Base-by-base conservation (phyloP, 2,113 vertebrate genomes). In the Callorhinus ursinus region DNA sequence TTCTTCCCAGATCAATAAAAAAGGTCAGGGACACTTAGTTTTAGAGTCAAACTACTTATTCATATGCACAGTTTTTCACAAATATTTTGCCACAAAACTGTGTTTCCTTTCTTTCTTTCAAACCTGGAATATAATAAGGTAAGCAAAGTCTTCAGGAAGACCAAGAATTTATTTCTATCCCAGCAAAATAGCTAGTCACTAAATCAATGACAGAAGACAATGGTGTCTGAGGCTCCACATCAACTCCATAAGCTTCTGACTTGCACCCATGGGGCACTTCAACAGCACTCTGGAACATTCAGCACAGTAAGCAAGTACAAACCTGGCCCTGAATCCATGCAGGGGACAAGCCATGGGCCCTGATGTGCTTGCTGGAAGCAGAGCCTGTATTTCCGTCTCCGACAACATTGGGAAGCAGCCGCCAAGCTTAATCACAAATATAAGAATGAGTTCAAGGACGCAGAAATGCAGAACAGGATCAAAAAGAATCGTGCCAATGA, bases 361-460 rank as follows among this genome's bases (percentile, higher is more conserved):
- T 96, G 92, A 95, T 97, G 96, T 88, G 92, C 92, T 92, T 97
- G 95, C 86, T 98, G 89, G 92, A 98, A 97, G 96, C 90, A 93
- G 97, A 74, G 83, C 65, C 98, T 98, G 97, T 97, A 98, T 98
- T 98, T 98, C 97, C 98, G 82, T 90, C 96, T 98, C 98, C 98
- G 97, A 98, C 95, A 98, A 93, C 94, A 97, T 97, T 93, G 85
- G 98, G 74, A 74, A 98, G 71, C 88, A 97, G 96, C 97, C 98
- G 97, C 97, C 98, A 98, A 98, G 91, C 96, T 97, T 98, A 94
- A 97, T 92, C 89, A 46, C 59, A 97, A 93, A 90, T 97, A 95
- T 86, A 98, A 98, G 97, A 97, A 94, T 97, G 96, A 97, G 88
- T 61, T 98, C 97, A 98, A 98, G 98, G 97, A 98, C 97, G 98